Percentiles rank a stretch among this genome's conserved stretches.
Conservation (phyloP, 1,140 invertebrate species). For the Orchestia grillus region DNA sequence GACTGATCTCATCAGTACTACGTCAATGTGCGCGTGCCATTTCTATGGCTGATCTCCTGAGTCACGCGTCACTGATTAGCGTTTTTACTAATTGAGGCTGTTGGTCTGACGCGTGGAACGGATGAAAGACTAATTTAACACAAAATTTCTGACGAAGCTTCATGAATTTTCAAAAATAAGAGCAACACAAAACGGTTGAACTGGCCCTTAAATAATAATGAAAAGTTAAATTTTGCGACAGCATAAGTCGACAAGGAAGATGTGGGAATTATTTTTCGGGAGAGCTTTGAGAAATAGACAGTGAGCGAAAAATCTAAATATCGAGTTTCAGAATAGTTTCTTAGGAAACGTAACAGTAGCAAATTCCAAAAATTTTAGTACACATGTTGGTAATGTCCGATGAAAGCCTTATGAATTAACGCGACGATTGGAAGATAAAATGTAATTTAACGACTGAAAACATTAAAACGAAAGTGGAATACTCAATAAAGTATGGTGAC, state of each 20-base stretch:
- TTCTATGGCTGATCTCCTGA: too few relatives aligned
- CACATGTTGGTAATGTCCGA: not conserved
- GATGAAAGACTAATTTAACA: not conserved
- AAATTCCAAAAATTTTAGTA: not conserved
- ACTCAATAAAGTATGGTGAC: too few relatives aligned
- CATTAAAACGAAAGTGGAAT: too few relatives aligned
- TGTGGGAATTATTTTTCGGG: not conserved
- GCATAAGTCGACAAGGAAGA: not conserved
- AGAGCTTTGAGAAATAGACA: not conserved
- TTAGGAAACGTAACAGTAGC: too few relatives aligned
- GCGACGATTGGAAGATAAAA: too few relatives aligned
- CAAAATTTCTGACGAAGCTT: not conserved
- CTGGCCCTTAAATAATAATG: not conserved
- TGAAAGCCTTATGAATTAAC: not conserved
- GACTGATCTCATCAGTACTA: too few relatives aligned
- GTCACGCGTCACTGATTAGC: too few relatives aligned
- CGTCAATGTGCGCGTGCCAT: too few relatives aligned
- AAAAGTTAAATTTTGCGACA: not conserved
- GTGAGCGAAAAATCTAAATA: not conserved
- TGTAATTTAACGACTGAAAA: too few relatives aligned
- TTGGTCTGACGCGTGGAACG: too few relatives aligned
- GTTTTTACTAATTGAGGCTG: too few relatives aligned
- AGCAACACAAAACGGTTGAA: not conserved
- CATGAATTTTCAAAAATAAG: not conserved
- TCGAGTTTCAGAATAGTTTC: too few relatives aligned